A percentile compares a stretch with the other conserved stretches of the same genome.
phyloP scores from a whole-genome alignment of 2,797 vertebrate species.

The Anomalospiza imberbis region DNA sequence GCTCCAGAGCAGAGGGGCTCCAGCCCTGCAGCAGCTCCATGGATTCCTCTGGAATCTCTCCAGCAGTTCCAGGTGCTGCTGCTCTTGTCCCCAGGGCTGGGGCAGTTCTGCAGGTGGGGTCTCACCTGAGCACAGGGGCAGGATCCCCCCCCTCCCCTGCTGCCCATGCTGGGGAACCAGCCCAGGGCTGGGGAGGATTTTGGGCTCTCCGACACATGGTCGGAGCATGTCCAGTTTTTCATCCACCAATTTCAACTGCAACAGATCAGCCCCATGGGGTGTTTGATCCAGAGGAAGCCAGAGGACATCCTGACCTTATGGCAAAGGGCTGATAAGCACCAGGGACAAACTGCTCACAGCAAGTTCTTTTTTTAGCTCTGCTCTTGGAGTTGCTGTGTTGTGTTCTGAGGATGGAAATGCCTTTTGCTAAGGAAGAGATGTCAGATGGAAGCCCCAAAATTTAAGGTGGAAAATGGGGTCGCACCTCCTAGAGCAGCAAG shows the following conservation, averaged over 20 bases:
- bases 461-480: neutral
- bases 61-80: neutral
- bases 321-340: neutral
- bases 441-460: neutral
- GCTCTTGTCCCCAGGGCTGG: neutral
- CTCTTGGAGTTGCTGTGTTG: neutral
- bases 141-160: neutral
- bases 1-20: neutral
- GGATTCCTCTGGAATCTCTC: accelerated
- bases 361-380: neutral
- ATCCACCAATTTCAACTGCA: neutral
- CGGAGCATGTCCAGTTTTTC: accelerated
- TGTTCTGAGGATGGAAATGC: neutral
- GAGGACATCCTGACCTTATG: neutral
- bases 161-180: accelerated
- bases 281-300: neutral
- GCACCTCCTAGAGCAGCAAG: neutral
- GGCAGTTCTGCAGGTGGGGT: neutral
- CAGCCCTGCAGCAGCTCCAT: neutral
- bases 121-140: neutral
- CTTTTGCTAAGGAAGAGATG: neutral
- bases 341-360: neutral
- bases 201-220: accelerated
- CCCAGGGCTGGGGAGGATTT: accelerated
- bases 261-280: neutral